phyloP scores from a whole-genome alignment of 2,888 invertebrate genomes.

The Deroplatys truncata region DNA sequence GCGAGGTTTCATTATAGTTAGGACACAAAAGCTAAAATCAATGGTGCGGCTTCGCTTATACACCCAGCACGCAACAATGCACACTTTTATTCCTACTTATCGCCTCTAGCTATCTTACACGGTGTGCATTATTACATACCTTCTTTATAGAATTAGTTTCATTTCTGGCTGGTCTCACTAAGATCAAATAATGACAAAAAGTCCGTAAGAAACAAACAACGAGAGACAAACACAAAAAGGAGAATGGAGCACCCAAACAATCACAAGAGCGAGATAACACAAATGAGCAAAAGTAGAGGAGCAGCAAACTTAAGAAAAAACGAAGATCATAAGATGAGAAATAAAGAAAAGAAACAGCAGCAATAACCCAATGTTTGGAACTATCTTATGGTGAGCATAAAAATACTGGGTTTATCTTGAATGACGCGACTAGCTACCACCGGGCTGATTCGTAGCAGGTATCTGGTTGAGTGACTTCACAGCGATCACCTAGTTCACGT shows the following conservation, averaged over 20 bases:
- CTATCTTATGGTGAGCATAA: no score
- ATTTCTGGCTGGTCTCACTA: not conserved
- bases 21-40: not conserved
- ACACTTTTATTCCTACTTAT: not conserved
- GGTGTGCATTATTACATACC: not conserved
- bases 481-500: no score
- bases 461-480: no score
- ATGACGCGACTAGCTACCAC: no score
- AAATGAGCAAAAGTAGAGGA: no score
- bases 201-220: not conserved
- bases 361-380: no score
- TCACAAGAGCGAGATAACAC: not conserved
- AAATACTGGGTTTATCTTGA: no score
- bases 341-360: no score
- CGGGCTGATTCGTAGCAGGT: no score
- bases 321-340: no score
- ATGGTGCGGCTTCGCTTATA: not conserved
- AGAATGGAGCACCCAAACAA: not conserved
- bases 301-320: no score
- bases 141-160: not conserved
- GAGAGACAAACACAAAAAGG: not conserved
- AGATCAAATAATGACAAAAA: not conserved
- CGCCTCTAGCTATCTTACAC: no score
- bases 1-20: not conserved
- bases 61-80: not conserved